Conservation (phyloP, 64 coral and sea anemone species). For the Catalaphyllia jardinei region DNA sequence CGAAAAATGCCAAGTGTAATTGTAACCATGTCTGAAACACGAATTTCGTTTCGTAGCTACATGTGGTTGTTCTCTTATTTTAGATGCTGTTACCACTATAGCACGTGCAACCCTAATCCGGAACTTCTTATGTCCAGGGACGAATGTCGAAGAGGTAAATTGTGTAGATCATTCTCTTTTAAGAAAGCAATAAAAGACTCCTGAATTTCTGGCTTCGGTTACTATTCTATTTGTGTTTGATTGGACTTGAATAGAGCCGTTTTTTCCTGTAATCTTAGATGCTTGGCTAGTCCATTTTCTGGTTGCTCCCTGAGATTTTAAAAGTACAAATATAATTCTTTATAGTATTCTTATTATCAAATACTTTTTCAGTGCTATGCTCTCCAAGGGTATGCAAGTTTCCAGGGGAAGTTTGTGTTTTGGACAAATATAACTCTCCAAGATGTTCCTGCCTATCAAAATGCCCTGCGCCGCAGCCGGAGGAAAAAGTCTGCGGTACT, state of each 20-base stretch:
- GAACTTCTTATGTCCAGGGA: slow-evolving; percentile 46
- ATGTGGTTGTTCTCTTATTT: background rate
- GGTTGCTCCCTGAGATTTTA: no score
- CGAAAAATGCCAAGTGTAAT: background rate
- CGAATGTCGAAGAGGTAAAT: slow-evolving; percentile 65
- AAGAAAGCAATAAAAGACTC: no score
- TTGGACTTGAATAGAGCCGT: no score
- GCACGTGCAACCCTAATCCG: slow-evolving; percentile 69
- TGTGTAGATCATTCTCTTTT: background rate
- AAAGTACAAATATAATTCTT: no score
- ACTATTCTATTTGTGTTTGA: no score
- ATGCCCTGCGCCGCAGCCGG: slow-evolving; percentile 27
- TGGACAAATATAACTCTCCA: slow-evolving; percentile 53
- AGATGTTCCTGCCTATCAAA: slow-evolving; percentile 60
- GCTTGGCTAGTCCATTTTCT: no score
- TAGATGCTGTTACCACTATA: slow-evolving; percentile 68
- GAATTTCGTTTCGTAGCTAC: background rate
- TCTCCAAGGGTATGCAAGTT: slow-evolving; percentile 20
- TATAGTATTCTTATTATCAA: background rate
- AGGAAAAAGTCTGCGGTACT: slow-evolving; percentile 61
- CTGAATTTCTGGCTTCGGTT: no score
- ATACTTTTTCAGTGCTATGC: slow-evolving; percentile 58
- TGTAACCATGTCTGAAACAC: background rate
- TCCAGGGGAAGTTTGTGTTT: slow-evolving; percentile 65
- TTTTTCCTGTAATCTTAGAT: no score